Percentiles rank a stretch among this genome's conserved stretches.
These are phyloP conservation scores for Sturnira hondurensis DNA, from an alignment of 2,113 vertebrate species.

Conservation along the genomic window DNA sequence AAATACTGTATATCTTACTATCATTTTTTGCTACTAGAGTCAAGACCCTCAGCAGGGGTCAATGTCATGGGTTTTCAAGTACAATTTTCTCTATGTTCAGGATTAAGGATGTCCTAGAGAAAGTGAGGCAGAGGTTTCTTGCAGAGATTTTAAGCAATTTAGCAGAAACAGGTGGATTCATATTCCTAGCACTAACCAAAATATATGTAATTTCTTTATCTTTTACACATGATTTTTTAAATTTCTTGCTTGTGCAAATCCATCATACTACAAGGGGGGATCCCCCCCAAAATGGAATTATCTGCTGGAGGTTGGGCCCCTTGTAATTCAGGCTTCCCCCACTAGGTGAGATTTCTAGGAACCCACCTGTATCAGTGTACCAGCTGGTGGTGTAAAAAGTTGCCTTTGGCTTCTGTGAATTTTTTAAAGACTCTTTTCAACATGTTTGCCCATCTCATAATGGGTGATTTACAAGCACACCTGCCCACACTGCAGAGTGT, in stretches of 20 bases:
- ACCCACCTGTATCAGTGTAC: too few relatives aligned
- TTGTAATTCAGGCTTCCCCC: too few relatives aligned
- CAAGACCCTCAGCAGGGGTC: neutral
- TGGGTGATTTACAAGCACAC: too few relatives aligned
- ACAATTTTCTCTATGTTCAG: neutral
- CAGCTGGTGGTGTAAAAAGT: too few relatives aligned
- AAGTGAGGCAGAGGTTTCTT: neutral
- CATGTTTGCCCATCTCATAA: too few relatives aligned
- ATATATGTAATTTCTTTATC: neutral
- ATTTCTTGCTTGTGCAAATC: neutral
- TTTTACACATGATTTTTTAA: neutral
- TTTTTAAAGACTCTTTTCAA: too few relatives aligned
- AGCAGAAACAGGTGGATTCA: neutral
- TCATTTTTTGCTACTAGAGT: neutral
- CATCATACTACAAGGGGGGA: neutral
- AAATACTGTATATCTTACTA: neutral
- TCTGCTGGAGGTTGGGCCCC: too few relatives aligned
- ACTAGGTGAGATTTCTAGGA: too few relatives aligned
- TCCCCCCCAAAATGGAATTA: too few relatives aligned
- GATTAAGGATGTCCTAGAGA: neutral
- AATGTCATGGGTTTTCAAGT: neutral
- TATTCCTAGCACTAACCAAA: neutral
- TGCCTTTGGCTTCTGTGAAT: too few relatives aligned
- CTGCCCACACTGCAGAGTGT: too few relatives aligned
- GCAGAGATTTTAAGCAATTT: neutral